Conservation (phyloP, 2,888 invertebrate species). For the Calephelis perditalis region DNA sequence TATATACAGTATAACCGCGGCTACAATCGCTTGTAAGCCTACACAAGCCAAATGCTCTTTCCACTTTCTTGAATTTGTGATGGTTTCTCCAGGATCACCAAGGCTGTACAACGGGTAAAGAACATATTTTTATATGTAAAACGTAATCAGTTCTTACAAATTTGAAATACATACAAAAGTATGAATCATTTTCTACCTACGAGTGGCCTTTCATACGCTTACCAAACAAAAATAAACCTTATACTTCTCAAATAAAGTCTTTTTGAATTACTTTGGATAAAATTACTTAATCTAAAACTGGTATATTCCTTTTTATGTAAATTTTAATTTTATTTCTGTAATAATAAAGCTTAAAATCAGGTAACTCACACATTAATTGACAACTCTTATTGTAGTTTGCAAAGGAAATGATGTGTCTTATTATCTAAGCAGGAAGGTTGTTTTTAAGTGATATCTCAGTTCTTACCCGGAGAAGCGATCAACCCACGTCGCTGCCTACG, state of each 20-base stretch:
- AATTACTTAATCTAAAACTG: background rate
- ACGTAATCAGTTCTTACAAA: conserved; percentile 3
- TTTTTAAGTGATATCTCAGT: background rate
- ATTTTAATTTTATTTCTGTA: background rate
- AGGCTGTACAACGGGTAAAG: no score
- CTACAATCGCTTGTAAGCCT: no score
- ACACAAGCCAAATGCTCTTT: no score
- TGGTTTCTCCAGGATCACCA: no score
- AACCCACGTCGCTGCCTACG: conserved; percentile 1
- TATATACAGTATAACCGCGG: no score
- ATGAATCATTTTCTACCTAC: conserved; percentile 11
- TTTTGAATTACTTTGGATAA: background rate
- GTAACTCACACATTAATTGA: background rate
- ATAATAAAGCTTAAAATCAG: background rate
- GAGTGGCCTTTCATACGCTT: background rate
- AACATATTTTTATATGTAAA: background rate
- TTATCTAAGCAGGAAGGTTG: background rate
- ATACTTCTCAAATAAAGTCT: background rate
- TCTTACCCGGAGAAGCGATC: background rate
- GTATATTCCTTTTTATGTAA: background rate
- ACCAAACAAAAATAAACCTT: background rate
- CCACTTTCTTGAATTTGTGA: no score
- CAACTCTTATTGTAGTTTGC: background rate
- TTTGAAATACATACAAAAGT: conserved; percentile 2
- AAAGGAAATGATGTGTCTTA: background rate